Evolutionary conservation across 2,888 invertebrate genomes (phyloP).

Genomic region (Argyra leucocephala): DNA sequence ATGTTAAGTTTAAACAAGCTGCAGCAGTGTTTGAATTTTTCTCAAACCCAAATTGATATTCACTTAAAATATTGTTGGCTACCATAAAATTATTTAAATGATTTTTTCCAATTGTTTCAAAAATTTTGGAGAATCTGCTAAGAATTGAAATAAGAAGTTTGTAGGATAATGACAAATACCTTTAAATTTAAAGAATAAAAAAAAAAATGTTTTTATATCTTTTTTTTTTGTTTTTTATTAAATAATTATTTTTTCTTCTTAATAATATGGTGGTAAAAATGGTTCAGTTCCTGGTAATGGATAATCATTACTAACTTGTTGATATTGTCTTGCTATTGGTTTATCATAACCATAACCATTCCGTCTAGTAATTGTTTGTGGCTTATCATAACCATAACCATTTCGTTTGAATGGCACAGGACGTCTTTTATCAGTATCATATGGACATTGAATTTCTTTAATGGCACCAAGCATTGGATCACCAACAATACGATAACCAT

Average conservation of each 20-base stretch:
- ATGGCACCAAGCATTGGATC: background rate
- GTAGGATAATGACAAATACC: too few relatives aligned
- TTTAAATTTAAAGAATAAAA: too few relatives aligned
- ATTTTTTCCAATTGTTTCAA: too few relatives aligned
- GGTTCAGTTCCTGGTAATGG: background rate
- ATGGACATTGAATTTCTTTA: background rate
- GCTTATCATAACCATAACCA: background rate
- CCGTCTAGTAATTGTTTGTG: background rate
- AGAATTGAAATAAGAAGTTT: too few relatives aligned
- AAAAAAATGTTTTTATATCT: too few relatives aligned
- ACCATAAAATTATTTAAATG: too few relatives aligned
- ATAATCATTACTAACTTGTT: background rate
- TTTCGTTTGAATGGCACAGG: background rate
- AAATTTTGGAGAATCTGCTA: too few relatives aligned
- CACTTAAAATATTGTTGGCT: too few relatives aligned
- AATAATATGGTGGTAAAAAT: background rate
- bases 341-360: background rate
- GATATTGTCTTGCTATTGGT: background rate
- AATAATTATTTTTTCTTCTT: background rate
- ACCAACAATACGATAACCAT: conserved; percentile 8
- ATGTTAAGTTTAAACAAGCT: too few relatives aligned
- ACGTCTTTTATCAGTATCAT: background rate
- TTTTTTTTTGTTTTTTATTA: too few relatives aligned
- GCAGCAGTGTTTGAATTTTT: too few relatives aligned
- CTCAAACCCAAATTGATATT: too few relatives aligned